A percentile compares a stretch with the other conserved stretches of the same genome.
Evolutionary conservation across 2,113 vertebrate genomes (phyloP).

Genomic region (Heterotilapia buettikoferi): DNA sequence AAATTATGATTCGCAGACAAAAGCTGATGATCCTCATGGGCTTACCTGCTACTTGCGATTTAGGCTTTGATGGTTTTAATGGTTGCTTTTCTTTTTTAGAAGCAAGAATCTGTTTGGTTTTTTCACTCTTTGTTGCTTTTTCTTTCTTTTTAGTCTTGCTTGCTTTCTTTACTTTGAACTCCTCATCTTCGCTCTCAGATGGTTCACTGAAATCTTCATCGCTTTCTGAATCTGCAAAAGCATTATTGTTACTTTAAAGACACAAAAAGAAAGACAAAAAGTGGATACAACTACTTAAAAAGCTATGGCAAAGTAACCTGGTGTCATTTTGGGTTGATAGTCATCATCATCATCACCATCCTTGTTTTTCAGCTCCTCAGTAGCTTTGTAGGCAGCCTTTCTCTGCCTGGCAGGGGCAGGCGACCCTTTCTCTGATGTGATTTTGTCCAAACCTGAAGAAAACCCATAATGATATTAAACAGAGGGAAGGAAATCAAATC

Average conservation of each 20-base stretch:
- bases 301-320: conserved; percentile 39
- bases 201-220: conserved; percentile 70
- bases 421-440: conserved; percentile 47
- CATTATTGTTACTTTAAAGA: neutral
- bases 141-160: conserved; percentile 49
- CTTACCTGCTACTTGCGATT: conserved; percentile 46
- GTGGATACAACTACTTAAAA: neutral
- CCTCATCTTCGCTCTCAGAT: conserved; percentile 71
- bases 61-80: conserved; percentile 32
- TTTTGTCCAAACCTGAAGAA: conserved; percentile 71
- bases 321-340: conserved; percentile 57
- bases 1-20: neutral
- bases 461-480: neutral
- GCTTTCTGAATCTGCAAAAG: conserved; percentile 64
- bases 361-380: conserved; percentile 14
- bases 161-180: conserved; percentile 65
- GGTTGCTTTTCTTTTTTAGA: conserved; percentile 64
- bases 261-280: neutral
- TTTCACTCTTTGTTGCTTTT: conserved; percentile 10
- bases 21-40: neutral
- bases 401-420: conserved; percentile 16
- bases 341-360: conserved; percentile 63
- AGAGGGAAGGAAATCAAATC: neutral
- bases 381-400: conserved; percentile 20
- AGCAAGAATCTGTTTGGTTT: neutral